Base-by-base conservation (phyloP, 2,113 vertebrate genomes). In the Tauraco erythrolophus region DNA sequence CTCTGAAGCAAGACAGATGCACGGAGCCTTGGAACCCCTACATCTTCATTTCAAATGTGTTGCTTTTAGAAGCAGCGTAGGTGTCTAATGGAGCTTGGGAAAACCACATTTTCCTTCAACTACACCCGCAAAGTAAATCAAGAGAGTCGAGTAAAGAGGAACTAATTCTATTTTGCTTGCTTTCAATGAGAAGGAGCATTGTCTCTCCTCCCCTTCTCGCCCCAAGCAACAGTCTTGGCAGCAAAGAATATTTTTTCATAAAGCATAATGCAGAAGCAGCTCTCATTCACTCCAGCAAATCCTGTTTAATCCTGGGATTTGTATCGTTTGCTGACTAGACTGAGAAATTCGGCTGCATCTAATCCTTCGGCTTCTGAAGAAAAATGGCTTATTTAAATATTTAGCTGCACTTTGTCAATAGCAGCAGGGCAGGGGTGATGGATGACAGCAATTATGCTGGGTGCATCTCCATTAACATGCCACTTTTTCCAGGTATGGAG, bases 361-460 rank as follows among this genome's bases (percentile, higher is more conserved):
- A 78, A 97, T 97, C 94, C 94, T 93, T 91, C 12, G 14, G 81
- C 97, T 97, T 96, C 93, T 92, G 87, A 92, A 96, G 96, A 97
- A 92, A 98, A 98, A 98, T 89, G 95, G 94, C 97, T 97, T 98
- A 96, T 98, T 98, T 97, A 98, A 98, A 97, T 97, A 96, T 97
- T 97, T 89, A 97, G 96, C 88, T 90, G 96, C 96, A 95, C 86
- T 97, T 95, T 97, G 97, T 98, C 96, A 97, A 89, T 75, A 98
- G 81, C 78, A 76, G 80, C 33, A 2, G 94, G 75, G 46, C 14
- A 33, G 74, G 76, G 84, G 77, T 98, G 98, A 98, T 98, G 96
- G 97, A 98, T 98, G 96, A 23, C 96, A 95, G 93, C 96, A 98
- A 98, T 98, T 98, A 98, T 45, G 84, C 89, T 18, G 94, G 94